Evolutionary conservation across 2,888 invertebrate genomes (phyloP).

Genomic region (Sesia apiformis): DNA sequence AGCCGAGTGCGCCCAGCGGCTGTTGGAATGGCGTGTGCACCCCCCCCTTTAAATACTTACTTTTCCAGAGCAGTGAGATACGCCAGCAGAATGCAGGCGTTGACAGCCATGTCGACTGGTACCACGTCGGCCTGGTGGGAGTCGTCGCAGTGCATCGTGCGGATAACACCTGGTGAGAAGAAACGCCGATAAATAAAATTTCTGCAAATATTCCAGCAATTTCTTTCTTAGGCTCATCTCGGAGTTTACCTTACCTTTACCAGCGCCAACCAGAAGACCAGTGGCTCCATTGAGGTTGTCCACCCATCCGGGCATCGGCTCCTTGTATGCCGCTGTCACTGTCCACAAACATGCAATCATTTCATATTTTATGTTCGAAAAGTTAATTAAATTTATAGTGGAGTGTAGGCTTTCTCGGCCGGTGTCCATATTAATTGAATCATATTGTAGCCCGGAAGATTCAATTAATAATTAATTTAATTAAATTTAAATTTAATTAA

Average conservation of each 20-base stretch:
- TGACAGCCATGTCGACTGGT: slow-evolving; percentile 87
- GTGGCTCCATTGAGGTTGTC: slow-evolving; percentile 94
- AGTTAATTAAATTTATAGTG: too few species aligned
- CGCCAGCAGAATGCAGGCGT: slow-evolving; percentile 83
- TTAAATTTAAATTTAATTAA: too few species aligned
- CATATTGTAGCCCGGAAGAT: too few species aligned
- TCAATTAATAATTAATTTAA: too few species aligned
- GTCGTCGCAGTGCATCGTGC: slow-evolving; percentile 85
- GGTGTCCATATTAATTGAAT: too few species aligned
- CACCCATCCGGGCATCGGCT: slow-evolving; percentile 91
- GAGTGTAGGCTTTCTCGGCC: too few species aligned
- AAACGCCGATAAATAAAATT: background rate
- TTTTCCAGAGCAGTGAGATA: slow-evolving; percentile 73
- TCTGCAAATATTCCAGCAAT: background rate
- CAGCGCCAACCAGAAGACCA: slow-evolving; percentile 85
- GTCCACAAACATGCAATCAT: slow-evolving; percentile 15
- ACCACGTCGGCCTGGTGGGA: slow-evolving; percentile 79
- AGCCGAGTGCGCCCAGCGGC: too few species aligned
- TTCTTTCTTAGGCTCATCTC: background rate
- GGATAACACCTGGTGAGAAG: slow-evolving; percentile 75
- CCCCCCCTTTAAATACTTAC: slow-evolving; percentile 23
- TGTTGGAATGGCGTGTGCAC: too few species aligned
- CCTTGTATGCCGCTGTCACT: slow-evolving; percentile 86
- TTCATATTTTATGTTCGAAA: too few species aligned
- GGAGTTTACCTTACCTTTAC: slow-evolving; percentile 76